phyloP scores from a whole-genome alignment of 2,888 invertebrate species.

The Cantharis flavilabris region DNA sequence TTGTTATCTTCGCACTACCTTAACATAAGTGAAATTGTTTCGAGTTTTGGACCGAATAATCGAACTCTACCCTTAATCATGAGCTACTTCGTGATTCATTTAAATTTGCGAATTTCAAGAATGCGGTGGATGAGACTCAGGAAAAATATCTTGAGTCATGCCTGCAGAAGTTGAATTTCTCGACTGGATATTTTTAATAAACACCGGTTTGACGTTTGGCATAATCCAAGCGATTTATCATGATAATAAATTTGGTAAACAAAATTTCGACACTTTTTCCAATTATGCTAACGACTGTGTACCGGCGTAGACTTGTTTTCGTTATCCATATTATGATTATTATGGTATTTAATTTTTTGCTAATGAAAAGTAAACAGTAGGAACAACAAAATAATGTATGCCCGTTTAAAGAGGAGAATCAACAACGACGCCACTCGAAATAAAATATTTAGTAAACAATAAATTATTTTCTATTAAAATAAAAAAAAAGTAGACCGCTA shows the following conservation, averaged over 20 bases:
- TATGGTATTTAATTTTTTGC: neutral
- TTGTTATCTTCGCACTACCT: neutral
- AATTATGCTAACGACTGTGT: neutral
- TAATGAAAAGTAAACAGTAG: neutral
- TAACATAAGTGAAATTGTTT: neutral
- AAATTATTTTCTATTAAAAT: neutral
- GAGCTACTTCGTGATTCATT: neutral
- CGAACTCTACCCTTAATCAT: neutral
- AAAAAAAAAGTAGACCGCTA: neutral
- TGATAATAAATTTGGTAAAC: neutral
- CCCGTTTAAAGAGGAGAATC: neutral
- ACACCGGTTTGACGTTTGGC: neutral
- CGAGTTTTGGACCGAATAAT: neutral
- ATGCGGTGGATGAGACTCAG: neutral
- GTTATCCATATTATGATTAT: neutral
- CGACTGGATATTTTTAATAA: neutral
- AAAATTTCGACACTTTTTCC: neutral
- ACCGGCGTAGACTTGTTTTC: neutral
- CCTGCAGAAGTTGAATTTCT: neutral
- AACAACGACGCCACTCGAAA: neutral
- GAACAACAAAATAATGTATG: neutral
- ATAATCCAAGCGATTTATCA: neutral
- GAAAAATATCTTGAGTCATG: neutral
- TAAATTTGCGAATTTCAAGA: neutral
- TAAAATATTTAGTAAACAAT: neutral